A percentile compares a stretch with the other conserved stretches of the same genome.
Evolutionary conservation across 2,113 vertebrate genomes (phyloP).

Genomic region (Noctilio leporinus): DNA sequence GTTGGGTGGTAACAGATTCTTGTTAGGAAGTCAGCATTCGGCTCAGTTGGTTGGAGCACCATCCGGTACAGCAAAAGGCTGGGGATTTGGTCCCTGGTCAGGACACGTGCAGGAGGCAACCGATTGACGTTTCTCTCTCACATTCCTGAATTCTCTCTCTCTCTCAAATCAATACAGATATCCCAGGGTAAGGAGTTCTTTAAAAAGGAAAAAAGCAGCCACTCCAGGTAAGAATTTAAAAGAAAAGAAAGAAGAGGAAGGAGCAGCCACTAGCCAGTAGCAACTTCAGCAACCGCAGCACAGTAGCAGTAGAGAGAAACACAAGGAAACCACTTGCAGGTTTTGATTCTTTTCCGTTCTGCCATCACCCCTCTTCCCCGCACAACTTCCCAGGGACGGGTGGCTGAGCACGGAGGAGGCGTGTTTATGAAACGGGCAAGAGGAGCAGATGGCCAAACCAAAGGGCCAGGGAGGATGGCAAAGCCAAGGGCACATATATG

Average conservation of each 20-base stretch:
- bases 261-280: accelerated
- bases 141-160: no score
- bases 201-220: no score
- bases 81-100: no score
- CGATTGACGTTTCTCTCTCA: no score
- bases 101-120: no score
- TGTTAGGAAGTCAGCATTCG: background rate
- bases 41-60: no score
- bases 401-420: background rate
- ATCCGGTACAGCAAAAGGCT: no score
- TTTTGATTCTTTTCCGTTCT: background rate
- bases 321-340: accelerated
- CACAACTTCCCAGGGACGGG: background rate
- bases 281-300: background rate
- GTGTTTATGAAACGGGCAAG: background rate
- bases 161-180: no score
- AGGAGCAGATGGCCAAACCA: background rate
- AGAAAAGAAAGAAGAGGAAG: no score
- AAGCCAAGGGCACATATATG: accelerated
- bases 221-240: no score
- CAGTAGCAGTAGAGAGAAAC: background rate
- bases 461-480: background rate
- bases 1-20: background rate
- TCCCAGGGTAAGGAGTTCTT: no score
- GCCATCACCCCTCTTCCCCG: no score